phyloP scores from a whole-genome alignment of 2,888 invertebrate species.

The Drosophila rubida region DNA sequence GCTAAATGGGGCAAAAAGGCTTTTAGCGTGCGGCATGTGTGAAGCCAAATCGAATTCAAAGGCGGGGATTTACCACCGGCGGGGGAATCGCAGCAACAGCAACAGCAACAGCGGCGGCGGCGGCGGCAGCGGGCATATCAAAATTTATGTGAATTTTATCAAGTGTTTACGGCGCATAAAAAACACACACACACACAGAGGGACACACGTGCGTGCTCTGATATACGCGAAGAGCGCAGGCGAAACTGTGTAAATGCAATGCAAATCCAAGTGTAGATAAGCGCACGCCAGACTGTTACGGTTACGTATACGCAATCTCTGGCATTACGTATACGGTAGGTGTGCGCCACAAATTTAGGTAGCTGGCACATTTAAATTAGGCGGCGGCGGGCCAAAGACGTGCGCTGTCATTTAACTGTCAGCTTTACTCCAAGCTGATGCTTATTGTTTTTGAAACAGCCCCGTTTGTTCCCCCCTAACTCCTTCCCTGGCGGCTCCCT shows the following conservation, averaged over 20 bases:
- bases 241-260: conserved; percentile 48
- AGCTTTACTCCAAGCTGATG: conserved; percentile 51
- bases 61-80: conserved; percentile 13
- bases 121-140: conserved; percentile 42
- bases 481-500: neutral
- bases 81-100: neutral
- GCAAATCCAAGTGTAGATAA: conserved; percentile 58
- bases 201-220: neutral
- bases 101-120: neutral
- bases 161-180: conserved; percentile 75
- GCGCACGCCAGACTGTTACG: conserved; percentile 13
- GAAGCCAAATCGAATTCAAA: conserved; percentile 59
- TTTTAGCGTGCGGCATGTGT: conserved; percentile 63
- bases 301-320: conserved; percentile 25
- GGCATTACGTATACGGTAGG: conserved; percentile 42
- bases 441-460: conserved; percentile 58
- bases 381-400: conserved; percentile 20
- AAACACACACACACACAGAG: conserved; percentile 29
- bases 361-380: conserved; percentile 44
- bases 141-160: conserved; percentile 78
- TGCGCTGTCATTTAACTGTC: conserved; percentile 70
- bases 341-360: conserved; percentile 20
- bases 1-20: conserved; percentile 73
- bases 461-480: neutral
- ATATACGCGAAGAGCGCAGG: neutral